phyloP scores from a whole-genome alignment of 2,888 invertebrate genomes.

The Eupithecia exiguata region DNA sequence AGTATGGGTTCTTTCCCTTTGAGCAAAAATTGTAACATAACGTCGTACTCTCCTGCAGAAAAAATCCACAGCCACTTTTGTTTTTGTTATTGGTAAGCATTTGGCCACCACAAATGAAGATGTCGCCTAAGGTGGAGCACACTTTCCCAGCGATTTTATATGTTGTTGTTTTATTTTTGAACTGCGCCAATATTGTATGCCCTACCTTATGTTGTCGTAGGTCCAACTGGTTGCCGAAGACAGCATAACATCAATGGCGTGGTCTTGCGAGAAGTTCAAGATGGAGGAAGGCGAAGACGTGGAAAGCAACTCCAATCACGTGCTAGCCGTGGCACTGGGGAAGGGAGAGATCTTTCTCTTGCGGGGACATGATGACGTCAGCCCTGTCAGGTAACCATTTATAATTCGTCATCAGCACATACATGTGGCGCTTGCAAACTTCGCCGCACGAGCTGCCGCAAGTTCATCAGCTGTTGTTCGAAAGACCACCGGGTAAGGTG shows the following conservation, averaged over 20 bases:
- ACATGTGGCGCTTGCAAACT: too few species aligned
- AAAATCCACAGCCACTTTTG: too few species aligned
- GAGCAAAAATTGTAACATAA: too few species aligned
- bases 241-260: conserved; percentile 95
- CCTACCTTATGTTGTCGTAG: conserved; percentile 47
- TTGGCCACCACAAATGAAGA: too few species aligned
- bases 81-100: too few species aligned
- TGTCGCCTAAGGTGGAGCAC: too few species aligned
- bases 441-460: too few species aligned
- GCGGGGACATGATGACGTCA: conserved; percentile 96
- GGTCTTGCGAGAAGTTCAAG: conserved; percentile 99
- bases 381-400: conserved; percentile 87
- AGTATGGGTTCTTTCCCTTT: too few species aligned
- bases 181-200: neutral
- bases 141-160: too few species aligned
- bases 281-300: conserved; percentile 97
- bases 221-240: conserved; percentile 94
- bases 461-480: too few species aligned
- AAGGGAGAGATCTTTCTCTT: conserved; percentile 95
- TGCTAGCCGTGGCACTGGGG: conserved; percentile 93
- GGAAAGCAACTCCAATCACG: conserved; percentile 85
- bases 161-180: neutral
- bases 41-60: too few species aligned
- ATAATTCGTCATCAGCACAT: neutral
- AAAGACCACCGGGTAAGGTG: too few species aligned